Percentiles rank a stretch among this genome's conserved stretches.
phyloP scores from a whole-genome alignment of 2,888 invertebrate genomes.

The Dione juno region DNA sequence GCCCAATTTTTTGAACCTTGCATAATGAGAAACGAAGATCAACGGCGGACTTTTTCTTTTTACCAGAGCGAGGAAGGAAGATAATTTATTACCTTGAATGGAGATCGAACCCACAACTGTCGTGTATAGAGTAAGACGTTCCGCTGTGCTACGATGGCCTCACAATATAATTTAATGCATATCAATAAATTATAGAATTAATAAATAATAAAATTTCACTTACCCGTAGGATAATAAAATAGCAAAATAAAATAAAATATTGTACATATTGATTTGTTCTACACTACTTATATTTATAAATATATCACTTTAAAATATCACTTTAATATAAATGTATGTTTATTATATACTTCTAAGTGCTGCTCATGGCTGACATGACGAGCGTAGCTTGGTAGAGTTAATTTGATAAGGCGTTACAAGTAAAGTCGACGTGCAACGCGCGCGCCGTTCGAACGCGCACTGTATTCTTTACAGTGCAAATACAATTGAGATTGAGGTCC shows the following conservation, averaged over 20 bases:
- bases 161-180: no score
- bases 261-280: slow-evolving; percentile 49
- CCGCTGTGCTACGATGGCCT: no score
- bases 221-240: slow-evolving; percentile 54
- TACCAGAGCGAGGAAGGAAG: no score
- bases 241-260: slow-evolving; percentile 51
- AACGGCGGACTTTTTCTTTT: no score
- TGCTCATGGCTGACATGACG: slow-evolving; percentile 51
- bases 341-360: slow-evolving; percentile 47
- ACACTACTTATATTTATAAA: slow-evolving; percentile 46
- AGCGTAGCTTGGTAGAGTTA: slow-evolving; percentile 48
- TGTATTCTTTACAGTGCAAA: slow-evolving; percentile 42
- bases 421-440: slow-evolving; percentile 53
- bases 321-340: slow-evolving; percentile 49
- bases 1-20: no score
- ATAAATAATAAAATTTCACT: slow-evolving; percentile 45
- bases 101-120: no score
- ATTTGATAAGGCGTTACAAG: slow-evolving; percentile 45
- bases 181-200: no score
- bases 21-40: no score
- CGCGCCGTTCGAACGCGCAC: slow-evolving; percentile 56
- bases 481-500: slow-evolving; percentile 17
- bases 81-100: no score
- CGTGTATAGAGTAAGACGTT: no score
- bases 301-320: slow-evolving; percentile 54